Percentiles rank a stretch among this genome's conserved stretches.
Evolutionary conservation across 2,113 vertebrate species (phyloP).

Genomic region (Notiomystis cincta): DNA sequence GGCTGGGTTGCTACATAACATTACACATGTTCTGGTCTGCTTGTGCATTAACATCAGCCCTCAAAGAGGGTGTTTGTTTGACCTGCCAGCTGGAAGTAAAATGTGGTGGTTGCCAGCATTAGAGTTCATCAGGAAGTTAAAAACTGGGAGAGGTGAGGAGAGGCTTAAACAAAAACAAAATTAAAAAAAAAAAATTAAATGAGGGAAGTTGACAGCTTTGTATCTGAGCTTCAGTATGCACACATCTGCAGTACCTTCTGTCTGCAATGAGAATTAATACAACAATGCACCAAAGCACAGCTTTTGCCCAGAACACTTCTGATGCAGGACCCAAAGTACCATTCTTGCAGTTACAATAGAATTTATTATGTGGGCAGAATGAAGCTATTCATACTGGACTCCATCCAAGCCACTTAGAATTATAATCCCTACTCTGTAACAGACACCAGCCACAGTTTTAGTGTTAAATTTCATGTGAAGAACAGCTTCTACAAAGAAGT

Average conservation of each 20-base stretch:
- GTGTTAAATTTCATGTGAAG: not conserved
- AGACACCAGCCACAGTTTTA: not conserved
- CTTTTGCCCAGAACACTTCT: not conserved
- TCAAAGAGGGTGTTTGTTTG: not conserved
- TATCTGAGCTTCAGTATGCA: not conserved
- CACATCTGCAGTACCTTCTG: not conserved
- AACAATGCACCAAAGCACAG: not conserved
- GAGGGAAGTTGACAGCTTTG: not conserved
- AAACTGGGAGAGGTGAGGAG: slow-evolving; percentile 9
- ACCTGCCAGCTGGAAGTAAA: not conserved
- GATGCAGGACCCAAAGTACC: not conserved
- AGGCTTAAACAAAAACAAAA: not conserved
- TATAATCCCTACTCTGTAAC: not conserved
- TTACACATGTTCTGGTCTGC: not conserved
- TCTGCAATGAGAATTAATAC: not conserved
- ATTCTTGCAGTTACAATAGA: not conserved
- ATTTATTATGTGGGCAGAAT: not conserved
- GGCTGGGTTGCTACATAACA: not conserved
- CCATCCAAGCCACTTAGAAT: not conserved
- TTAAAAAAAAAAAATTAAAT: not conserved
- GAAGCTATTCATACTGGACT: not conserved
- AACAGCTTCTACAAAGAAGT: not conserved
- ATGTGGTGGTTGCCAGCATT: not conserved
- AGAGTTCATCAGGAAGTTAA: slow-evolving; percentile 20
- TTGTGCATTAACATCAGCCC: not conserved